Evolutionary conservation across 2,888 invertebrate species (phyloP).

Genomic region (Chrysotoxum bicinctum): DNA sequence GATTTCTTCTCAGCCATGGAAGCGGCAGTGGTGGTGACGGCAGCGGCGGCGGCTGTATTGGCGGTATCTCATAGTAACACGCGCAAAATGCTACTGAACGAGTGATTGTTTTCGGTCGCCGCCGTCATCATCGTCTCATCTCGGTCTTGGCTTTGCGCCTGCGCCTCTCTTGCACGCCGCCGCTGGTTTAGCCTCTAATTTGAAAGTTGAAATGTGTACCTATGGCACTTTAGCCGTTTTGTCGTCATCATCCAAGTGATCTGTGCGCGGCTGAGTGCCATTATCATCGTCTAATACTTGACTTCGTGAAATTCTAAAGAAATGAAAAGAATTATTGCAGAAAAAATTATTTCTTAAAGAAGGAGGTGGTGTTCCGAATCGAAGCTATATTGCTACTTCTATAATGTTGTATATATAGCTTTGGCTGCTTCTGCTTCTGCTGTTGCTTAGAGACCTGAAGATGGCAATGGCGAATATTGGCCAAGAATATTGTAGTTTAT

Average conservation of each 20-base stretch:
- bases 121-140: not conserved
- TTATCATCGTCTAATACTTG: constrained; percentile 41
- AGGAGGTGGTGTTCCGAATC: constrained; percentile 37
- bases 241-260: constrained; percentile 62
- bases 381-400: constrained; percentile 40
- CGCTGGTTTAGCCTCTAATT: constrained; percentile 61
- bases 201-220: constrained; percentile 72
- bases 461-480: constrained; percentile 50
- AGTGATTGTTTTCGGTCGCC: constrained; percentile 49
- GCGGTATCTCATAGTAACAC: constrained; percentile 60
- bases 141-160: constrained; percentile 15
- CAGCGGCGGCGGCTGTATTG: not conserved
- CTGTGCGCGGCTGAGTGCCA: constrained; percentile 40
- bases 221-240: constrained; percentile 71
- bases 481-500: constrained; percentile 34
- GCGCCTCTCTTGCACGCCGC: not conserved
- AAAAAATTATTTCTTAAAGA: constrained; percentile 64
- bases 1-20: constrained; percentile 29
- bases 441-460: constrained; percentile 15
- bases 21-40: not conserved
- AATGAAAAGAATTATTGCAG: constrained; percentile 70
- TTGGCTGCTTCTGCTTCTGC: not conserved
- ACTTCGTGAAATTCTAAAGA: constrained; percentile 71
- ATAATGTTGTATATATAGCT: not conserved
- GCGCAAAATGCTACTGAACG: constrained; percentile 69